Percentiles rank a stretch among this genome's conserved stretches.
Evolutionary conservation across 2,113 vertebrate species (phyloP).

Genomic region (Eulacestoma nigropectus): DNA sequence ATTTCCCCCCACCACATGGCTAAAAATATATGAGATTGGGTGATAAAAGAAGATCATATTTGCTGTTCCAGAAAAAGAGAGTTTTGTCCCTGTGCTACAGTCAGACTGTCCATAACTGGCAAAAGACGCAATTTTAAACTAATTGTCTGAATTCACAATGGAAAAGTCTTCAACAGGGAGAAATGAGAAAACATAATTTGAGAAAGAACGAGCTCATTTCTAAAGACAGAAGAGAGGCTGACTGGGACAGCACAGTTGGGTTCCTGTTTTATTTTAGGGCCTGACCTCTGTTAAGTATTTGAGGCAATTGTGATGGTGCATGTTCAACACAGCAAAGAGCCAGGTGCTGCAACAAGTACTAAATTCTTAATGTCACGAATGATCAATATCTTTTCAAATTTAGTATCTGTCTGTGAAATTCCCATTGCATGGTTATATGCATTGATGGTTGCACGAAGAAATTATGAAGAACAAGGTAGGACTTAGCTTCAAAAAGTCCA

Average conservation of each 20-base stretch:
- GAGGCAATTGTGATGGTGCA: neutral
- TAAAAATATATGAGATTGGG: neutral
- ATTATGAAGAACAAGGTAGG: neutral
- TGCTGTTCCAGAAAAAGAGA: neutral
- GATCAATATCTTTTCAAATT: neutral
- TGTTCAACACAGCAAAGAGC: neutral
- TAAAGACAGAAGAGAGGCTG: neutral
- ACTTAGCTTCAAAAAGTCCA: neutral
- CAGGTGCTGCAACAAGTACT: neutral
- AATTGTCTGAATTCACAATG: conserved; percentile 32
- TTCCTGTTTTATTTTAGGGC: neutral
- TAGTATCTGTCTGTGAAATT: neutral
- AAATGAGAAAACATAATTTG: conserved; percentile 26
- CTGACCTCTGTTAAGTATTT: neutral
- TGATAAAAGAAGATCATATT: neutral
- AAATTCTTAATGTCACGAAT: neutral
- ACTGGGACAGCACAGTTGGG: neutral
- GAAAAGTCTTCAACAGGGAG: conserved; percentile 25
- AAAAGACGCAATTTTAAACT: neutral
- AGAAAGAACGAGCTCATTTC: neutral
- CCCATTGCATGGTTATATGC: neutral
- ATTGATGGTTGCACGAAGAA: neutral
- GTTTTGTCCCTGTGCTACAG: neutral
- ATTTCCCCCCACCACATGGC: neutral
- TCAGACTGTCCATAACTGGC: neutral